Percentiles rank a stretch among this genome's conserved stretches.
These are phyloP conservation scores for Ctenodactylus gundi DNA, from an alignment of 2,113 vertebrate genomes.

Conservation along the genomic window DNA sequence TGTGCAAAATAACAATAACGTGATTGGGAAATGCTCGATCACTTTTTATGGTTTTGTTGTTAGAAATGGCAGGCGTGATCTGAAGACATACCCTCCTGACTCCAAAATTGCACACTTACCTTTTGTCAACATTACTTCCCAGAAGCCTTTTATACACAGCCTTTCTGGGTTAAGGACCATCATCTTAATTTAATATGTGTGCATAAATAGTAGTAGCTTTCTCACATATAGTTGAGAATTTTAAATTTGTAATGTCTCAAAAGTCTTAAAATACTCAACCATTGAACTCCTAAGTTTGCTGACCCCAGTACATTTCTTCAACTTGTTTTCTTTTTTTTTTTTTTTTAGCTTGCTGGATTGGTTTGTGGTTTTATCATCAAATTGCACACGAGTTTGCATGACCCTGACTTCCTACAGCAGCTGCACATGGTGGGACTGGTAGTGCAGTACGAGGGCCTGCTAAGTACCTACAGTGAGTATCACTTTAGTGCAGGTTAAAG, in stretches of 20 bases:
- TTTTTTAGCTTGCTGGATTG: slow-evolving; percentile 91
- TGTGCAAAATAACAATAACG: neutral
- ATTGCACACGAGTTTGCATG: slow-evolving; percentile 91
- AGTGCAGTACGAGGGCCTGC: slow-evolving; percentile 97
- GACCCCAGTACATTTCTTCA: neutral
- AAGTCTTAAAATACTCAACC: slow-evolving; percentile 4
- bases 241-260: neutral
- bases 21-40: neutral
- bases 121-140: neutral
- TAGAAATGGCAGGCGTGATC: neutral
- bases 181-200: neutral
- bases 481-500: neutral
- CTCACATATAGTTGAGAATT: neutral
- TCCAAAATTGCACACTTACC: too few species aligned
- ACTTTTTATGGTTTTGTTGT: neutral
- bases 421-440: slow-evolving; percentile 94
- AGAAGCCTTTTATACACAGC: neutral
- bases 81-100: neutral
- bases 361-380: slow-evolving; percentile 96
- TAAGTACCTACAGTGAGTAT: slow-evolving; percentile 97
- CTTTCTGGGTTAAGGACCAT: neutral
- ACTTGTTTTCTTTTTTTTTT: slow-evolving; percentile 27
- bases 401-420: slow-evolving; percentile 93
- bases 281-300: neutral
- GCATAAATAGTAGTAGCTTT: neutral